Evolutionary conservation across 2,113 vertebrate species (phyloP).

Genomic region (Pygoscelis adeliae): DNA sequence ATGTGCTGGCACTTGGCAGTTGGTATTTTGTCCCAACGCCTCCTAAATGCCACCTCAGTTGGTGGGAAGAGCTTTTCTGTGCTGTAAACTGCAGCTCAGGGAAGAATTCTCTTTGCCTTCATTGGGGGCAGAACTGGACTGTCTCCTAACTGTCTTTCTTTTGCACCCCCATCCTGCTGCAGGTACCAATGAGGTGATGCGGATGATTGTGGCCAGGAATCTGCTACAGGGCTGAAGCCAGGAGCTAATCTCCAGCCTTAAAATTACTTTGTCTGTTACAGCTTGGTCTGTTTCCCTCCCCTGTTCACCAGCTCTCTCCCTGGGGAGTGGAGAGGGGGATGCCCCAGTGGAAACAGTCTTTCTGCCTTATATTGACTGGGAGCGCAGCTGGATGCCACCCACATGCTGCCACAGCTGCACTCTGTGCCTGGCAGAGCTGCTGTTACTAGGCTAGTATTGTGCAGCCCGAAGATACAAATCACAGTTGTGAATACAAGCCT

Average conservation of each 20-base stretch:
- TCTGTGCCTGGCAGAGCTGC: constrained; percentile 6
- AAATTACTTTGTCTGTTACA: background rate
- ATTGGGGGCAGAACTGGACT: accelerated
- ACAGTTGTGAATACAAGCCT: background rate
- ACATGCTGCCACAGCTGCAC: background rate
- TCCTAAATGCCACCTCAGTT: background rate
- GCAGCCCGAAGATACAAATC: background rate
- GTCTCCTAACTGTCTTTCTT: background rate
- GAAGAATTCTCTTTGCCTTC: background rate
- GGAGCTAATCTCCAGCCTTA: background rate
- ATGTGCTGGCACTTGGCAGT: background rate
- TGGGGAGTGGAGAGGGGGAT: background rate
- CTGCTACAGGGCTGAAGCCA: constrained; percentile 78
- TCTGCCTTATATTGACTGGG: background rate
- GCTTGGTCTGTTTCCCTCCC: background rate
- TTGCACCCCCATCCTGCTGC: background rate
- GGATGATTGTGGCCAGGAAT: constrained; percentile 89
- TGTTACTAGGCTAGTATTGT: background rate
- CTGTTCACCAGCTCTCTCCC: background rate
- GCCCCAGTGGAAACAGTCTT: background rate
- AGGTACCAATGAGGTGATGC: constrained; percentile 98
- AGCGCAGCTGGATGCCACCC: background rate
- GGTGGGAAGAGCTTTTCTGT: background rate
- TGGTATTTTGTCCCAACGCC: background rate
- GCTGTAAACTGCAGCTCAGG: background rate